Conservation (phyloP, 53 echinoderm and acorn worm genomes). For the Arbacia lixula region DNA sequence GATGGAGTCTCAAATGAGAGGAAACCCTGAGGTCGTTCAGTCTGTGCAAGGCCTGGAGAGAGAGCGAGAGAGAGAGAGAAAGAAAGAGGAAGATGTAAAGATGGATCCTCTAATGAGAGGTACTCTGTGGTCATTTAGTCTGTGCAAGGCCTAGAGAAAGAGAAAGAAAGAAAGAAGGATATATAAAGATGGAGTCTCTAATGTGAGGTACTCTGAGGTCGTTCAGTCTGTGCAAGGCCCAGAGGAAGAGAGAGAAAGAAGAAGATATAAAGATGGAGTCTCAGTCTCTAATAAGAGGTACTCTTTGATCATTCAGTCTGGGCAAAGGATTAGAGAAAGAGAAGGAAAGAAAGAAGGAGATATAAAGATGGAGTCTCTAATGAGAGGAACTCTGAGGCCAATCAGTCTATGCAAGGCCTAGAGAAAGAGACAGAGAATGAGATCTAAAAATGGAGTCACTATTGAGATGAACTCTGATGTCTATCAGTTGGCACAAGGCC, state of each 20-base stretch:
- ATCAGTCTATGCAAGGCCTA: conserved; percentile 72
- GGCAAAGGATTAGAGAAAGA: conserved; percentile 44
- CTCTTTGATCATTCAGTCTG: conserved; percentile 74
- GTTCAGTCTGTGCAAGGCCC: conserved; percentile 82
- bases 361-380: conserved; percentile 70
- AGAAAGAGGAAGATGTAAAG: neutral
- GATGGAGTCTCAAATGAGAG: conserved; percentile 74
- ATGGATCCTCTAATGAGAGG: too few species aligned
- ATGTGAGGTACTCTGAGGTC: conserved; percentile 88
- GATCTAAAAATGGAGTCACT: too few species aligned
- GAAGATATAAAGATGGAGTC: neutral
- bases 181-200: conserved; percentile 60
- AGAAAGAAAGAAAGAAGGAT: neutral
- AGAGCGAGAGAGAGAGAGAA: neutral
- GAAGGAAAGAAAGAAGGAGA: neutral
- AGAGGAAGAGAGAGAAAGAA: neutral
- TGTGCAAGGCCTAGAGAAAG: neutral
- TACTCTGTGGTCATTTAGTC: neutral
- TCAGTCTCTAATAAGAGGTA: conserved; percentile 83
- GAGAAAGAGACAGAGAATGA: neutral
- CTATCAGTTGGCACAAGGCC: neutral
- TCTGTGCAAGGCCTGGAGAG: conserved; percentile 54
- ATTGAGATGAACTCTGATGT: too few species aligned
- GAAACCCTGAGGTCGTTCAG: conserved; percentile 79
- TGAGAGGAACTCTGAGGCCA: conserved; percentile 77